Evolutionary conservation across 1,140 invertebrate species (phyloP), one percentile per base, ranked within the genome.

Genomic region (Nasonia longicornis): DNA sequence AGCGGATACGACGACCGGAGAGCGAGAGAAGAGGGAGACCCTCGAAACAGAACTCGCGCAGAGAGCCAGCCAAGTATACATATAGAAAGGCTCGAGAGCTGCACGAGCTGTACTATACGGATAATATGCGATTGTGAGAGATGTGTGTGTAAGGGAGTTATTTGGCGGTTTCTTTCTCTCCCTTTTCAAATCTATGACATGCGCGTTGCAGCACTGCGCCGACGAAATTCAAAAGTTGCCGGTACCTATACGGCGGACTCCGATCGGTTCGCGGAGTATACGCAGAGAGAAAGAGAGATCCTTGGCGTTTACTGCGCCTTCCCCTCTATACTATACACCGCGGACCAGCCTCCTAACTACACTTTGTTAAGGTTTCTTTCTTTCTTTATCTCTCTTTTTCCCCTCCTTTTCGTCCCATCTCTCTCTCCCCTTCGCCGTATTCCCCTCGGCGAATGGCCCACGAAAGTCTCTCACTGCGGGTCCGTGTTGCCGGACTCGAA

Each of bases 331-430:
- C 52, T 12, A 10, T 42, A 26, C 1, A 26, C 1, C 26, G 26
- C 70, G 45, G n/a, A 16, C 38, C 42, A 52, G 38, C 35, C 22
- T 35, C 26, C 78, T 80, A 67, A 75, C 72, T 75, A 75, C 45
- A 80, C 79, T 80, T 80, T 75, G 70, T 80, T 80, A 73, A 48
- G 64, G 58, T 70, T 58, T 75, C 79, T 75, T 70, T 80, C 67
- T 63, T 31, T 73, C 29, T 79, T 35, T 64, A 31, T 72, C 69
- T 79, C 52, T 67, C 35, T 79, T 48, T 80, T 72, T 29, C 48
- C 69, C 26, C 48, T 58, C 12, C 3, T n/a, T n/a, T n/a, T n/a
- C 14, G 31, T 10, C 22, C 20, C 11, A 11, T 71, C 69, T 20
- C 8, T 20, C 48, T 80, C 16, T 66, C n/a, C 20, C 52, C 20